Percentiles rank a stretch among this genome's conserved stretches.
Conservation (phyloP, 2,797 vertebrate genomes). For the Lycodopsis pacificus region DNA sequence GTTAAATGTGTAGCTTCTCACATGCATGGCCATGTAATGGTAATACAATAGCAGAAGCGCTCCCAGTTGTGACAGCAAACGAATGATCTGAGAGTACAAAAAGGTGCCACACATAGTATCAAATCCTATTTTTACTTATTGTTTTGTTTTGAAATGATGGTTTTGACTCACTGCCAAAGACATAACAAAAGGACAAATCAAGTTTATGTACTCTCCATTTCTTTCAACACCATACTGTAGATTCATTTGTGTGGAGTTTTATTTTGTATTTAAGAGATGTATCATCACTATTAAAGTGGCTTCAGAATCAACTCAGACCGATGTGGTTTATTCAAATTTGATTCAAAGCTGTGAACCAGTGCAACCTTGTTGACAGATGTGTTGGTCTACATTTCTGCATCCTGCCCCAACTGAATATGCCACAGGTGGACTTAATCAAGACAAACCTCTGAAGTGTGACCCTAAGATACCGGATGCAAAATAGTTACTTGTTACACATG, state of each 20-base stretch:
- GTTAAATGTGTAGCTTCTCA: background rate
- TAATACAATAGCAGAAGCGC: background rate
- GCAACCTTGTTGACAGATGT: background rate
- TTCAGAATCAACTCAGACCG: background rate
- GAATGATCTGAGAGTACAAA: conserved; percentile 4
- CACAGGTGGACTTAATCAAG: background rate
- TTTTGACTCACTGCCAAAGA: background rate
- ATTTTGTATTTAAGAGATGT: background rate
- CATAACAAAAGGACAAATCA: background rate
- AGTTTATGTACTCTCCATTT: background rate
- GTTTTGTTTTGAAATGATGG: background rate
- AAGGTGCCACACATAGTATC: background rate
- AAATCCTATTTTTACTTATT: background rate
- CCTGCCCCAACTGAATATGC: background rate
- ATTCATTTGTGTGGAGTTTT: background rate
- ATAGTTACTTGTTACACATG: background rate
- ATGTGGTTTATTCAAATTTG: background rate
- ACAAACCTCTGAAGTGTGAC: background rate
- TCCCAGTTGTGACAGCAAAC: background rate
- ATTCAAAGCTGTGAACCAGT: background rate
- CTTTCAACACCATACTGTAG: background rate
- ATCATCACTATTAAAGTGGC: background rate
- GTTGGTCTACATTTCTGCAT: background rate
- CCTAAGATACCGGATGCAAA: background rate
- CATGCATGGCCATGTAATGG: background rate